These are phyloP conservation scores for Eretmocerus hayati DNA, from an alignment of 2,888 invertebrate species.

Conservation along the genomic window DNA sequence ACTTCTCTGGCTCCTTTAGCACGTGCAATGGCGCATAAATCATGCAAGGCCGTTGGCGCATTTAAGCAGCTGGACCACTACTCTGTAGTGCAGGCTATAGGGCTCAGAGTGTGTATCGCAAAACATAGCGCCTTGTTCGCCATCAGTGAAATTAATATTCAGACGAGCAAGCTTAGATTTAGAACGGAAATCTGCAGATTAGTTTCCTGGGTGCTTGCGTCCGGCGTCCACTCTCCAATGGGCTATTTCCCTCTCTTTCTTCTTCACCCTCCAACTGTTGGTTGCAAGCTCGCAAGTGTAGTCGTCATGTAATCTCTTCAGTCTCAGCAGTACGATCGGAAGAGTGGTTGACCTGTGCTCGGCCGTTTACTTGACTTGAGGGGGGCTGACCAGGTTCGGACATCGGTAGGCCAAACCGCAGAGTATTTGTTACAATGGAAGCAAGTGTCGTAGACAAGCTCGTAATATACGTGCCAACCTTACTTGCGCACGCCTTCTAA, in stretches of 20 bases:
- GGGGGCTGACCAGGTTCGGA: slow-evolving; percentile 30
- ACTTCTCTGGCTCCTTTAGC: not conserved
- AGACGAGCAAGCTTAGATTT: slow-evolving; percentile 42
- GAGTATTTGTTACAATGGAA: slow-evolving; percentile 38
- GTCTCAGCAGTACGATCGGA: not conserved
- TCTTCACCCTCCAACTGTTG: not conserved
- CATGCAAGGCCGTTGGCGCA: slow-evolving; percentile 4
- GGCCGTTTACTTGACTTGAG: slow-evolving; percentile 8
- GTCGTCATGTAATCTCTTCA: not conserved
- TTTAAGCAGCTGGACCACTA: not conserved
- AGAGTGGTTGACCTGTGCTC: too few relatives aligned
- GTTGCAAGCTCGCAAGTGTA: too few relatives aligned
- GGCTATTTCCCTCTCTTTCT: not conserved
- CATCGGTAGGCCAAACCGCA: slow-evolving; percentile 25
- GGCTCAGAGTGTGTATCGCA: not conserved
- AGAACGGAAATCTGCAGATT: slow-evolving; percentile 47
- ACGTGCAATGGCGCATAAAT: slow-evolving; percentile 9
- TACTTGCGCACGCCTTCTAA: too few relatives aligned
- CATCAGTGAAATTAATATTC: slow-evolving; percentile 43
- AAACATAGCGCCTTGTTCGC: slow-evolving; percentile 5
- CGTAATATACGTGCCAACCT: slow-evolving; percentile 34
- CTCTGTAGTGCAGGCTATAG: not conserved
- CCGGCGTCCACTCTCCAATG: not conserved
- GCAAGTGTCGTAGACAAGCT: slow-evolving; percentile 42
- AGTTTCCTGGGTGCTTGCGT: slow-evolving; percentile 34